phyloP scores from a whole-genome alignment of 2,888 invertebrate species.

The Hoplodrina blanda region DNA sequence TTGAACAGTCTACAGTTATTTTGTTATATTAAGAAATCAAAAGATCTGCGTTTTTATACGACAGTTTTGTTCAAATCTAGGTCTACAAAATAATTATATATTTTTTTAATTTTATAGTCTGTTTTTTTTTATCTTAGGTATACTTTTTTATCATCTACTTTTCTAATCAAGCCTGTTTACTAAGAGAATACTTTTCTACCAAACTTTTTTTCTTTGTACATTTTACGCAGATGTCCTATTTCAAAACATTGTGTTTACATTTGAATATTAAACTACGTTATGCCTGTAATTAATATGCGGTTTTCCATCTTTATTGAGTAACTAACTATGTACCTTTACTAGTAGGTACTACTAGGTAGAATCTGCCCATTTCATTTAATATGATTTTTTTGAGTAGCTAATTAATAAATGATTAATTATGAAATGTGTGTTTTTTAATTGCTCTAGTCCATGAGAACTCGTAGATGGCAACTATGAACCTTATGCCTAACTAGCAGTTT shows the following conservation, averaged over 20 bases:
- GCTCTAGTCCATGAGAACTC: too few species aligned
- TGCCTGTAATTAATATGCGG: slow-evolving; percentile 34
- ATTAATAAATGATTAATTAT: slow-evolving; percentile 74
- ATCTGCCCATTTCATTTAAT: slow-evolving; percentile 66
- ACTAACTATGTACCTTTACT: slow-evolving; percentile 44
- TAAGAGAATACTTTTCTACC: not conserved
- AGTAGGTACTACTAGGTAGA: slow-evolving; percentile 43
- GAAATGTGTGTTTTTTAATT: slow-evolving; percentile 31
- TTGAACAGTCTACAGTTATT: slow-evolving; percentile 6
- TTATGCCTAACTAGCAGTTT: too few species aligned
- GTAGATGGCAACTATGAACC: too few species aligned
- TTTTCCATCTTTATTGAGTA: slow-evolving; percentile 19
- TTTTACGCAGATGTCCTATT: slow-evolving; percentile 11
- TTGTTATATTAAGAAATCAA: not conserved
- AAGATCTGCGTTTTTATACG: slow-evolving; percentile 19
- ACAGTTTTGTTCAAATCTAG: slow-evolving; percentile 18
- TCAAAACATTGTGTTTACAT: not conserved
- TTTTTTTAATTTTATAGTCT: slow-evolving; percentile 11
- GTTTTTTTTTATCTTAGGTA: not conserved
- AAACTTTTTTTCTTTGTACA: not conserved
- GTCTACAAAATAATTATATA: slow-evolving; percentile 4
- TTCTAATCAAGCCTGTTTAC: not conserved
- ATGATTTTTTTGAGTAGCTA: slow-evolving; percentile 74
- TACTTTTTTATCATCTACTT: not conserved
- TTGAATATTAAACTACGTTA: slow-evolving; percentile 15